Base-by-base conservation (phyloP, 2,797 vertebrate species). In the Xyrichtys novacula region DNA sequence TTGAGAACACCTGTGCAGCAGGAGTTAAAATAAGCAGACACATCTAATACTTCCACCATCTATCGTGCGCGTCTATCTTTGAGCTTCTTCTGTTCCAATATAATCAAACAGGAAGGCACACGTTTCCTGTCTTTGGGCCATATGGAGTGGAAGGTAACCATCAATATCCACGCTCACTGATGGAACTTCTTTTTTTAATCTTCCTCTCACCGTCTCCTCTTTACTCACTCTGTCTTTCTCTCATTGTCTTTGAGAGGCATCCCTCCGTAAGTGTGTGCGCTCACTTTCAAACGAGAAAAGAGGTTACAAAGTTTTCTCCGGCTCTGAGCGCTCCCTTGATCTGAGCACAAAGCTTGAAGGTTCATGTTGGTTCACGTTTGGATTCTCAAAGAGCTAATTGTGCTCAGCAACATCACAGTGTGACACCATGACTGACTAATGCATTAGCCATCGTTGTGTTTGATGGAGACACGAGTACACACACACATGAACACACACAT, bases 1-100 rank as follows among this genome's bases (percentile, higher is more conserved):
- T 85, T 88, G 73, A 79, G 72, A 89, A 90, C 92, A 93, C 90
- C 85, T 93, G 91, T 86, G 83, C 65, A 39, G 44, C 67, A 78
- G 78, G 87, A 78, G 78, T 89, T 85, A 81, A 89, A 90, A 89
- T 79, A 76, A 89, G 84, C 88, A 77, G 64, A 23, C 53, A 50
- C 49, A 80, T 88, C 81, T 81, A 76, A 87, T 85, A 72, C 75
- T 67, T 83, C 47, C 54, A 60, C 71, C 75, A 48, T 82, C 65
- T 34, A 12, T 34, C 32, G 32, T 34, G 69, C 48, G 4, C 59
- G 71, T 78, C 67, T 74, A 47, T 85, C 71, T 76, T 79, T 76
- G 48, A 81, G 70, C 78, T 22, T 79, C 65, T 79, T 88, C 83
- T 74, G 25, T 83, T 88, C 85, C 82, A 90, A 79, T 66, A 64